Percentiles rank a stretch among this genome's conserved stretches.
Evolutionary conservation across 2,113 vertebrate genomes (phyloP).

Genomic region (Colius striatus): DNA sequence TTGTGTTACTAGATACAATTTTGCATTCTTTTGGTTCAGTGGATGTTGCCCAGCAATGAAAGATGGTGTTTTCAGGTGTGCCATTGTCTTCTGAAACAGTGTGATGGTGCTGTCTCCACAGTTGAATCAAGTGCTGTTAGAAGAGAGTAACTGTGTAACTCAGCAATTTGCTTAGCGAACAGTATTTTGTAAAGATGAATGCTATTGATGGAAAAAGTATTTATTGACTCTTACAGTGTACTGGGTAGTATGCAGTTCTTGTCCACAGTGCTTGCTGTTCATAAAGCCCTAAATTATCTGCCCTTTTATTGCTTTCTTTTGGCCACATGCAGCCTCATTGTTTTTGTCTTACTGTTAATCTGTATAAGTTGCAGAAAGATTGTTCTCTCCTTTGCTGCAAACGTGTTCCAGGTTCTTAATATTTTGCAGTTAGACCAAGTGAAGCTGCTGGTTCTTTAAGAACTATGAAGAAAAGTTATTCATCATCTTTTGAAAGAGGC

Average conservation of each 20-base stretch:
- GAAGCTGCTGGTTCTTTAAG: not conserved
- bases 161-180: not conserved
- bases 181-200: not conserved
- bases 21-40: not conserved
- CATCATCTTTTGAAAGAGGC: not conserved
- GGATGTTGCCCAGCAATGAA: not conserved
- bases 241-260: not conserved
- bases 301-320: not conserved
- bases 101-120: not conserved
- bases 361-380: not conserved
- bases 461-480: not conserved
- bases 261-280: not conserved
- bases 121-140: not conserved
- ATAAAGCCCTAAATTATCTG: not conserved
- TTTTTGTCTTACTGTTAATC: not conserved
- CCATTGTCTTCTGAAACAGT: not conserved
- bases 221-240: not conserved
- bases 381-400: not conserved
- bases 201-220: not conserved
- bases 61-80: not conserved
- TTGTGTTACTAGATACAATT: not conserved
- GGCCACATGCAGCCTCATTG: not conserved
- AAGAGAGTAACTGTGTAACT: not conserved
- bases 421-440: not conserved
- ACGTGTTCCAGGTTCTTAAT: not conserved